phyloP scores from a whole-genome alignment of 2,113 vertebrate species.

The Phylloscopus trochiloides region DNA sequence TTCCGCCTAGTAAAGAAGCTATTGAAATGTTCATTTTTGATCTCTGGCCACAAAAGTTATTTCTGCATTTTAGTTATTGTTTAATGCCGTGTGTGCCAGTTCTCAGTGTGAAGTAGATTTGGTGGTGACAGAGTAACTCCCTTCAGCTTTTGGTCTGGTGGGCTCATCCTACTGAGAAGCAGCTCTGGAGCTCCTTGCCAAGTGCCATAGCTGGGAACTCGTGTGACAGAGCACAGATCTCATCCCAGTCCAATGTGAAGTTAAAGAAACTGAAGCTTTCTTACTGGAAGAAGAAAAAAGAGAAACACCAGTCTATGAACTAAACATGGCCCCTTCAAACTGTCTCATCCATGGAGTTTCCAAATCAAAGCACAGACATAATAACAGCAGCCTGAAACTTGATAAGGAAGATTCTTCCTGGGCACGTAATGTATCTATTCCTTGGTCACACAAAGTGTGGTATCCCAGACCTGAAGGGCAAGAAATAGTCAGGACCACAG shows the following conservation, averaged over 20 bases:
- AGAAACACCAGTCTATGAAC: too few relatives aligned
- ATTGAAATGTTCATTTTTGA: neutral
- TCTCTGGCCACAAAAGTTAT: neutral
- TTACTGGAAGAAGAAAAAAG: too few relatives aligned
- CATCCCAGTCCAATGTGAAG: neutral
- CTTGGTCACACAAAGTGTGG: neutral
- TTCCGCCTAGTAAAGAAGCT: neutral
- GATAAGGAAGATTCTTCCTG: neutral
- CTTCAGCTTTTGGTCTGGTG: neutral
- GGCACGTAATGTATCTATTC: neutral
- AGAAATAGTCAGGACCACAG: neutral
- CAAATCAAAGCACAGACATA: neutral
- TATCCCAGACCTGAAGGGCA: neutral
- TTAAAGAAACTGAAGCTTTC: too few relatives aligned
- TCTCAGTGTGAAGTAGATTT: neutral
- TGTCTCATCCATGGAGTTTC: neutral
- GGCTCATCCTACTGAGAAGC: neutral
- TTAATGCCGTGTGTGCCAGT: neutral
- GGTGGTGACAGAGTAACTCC: neutral
- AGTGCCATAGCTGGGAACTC: neutral
- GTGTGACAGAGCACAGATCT: neutral
- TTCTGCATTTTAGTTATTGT: neutral
- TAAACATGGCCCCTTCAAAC: neutral
- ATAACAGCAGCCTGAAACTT: neutral
- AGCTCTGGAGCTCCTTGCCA: neutral